Conservation (phyloP, 2,888 invertebrate genomes). For the Eristalis arbustorum region DNA sequence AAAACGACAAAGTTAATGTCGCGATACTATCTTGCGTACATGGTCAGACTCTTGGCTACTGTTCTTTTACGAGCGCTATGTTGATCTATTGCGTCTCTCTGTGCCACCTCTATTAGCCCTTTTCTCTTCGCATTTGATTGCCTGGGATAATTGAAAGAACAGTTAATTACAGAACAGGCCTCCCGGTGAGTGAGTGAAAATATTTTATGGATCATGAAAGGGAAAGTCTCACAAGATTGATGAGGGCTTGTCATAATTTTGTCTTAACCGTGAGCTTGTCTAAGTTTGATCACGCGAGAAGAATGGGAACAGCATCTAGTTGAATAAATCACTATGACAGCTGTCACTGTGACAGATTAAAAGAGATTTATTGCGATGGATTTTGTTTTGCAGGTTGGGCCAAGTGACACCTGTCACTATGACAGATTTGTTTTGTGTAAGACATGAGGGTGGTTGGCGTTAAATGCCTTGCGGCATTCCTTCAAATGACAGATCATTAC, state of each 20-base stretch:
- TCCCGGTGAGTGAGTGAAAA: not conserved
- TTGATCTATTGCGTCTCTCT: not conserved
- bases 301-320: not conserved
- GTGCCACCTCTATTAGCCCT: not conserved
- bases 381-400: not conserved
- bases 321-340: not conserved
- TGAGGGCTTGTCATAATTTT: not conserved
- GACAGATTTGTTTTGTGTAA: not conserved
- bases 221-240: not conserved
- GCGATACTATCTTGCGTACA: not conserved
- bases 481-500: no score
- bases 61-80: not conserved
- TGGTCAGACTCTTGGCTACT: not conserved
- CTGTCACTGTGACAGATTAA: not conserved
- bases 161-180: not conserved
- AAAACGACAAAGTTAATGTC: not conserved
- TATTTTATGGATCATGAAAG: not conserved
- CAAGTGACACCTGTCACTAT: not conserved
- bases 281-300: not conserved
- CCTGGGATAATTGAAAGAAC: not conserved
- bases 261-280: not conserved
- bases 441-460: not conserved
- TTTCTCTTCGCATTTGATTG: not conserved
- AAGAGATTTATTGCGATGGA: not conserved
- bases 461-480: no score